A percentile compares a stretch with the other conserved stretches of the same genome.
Conservation (phyloP, 1,140 invertebrate species). For the Plodia interpunctella region DNA sequence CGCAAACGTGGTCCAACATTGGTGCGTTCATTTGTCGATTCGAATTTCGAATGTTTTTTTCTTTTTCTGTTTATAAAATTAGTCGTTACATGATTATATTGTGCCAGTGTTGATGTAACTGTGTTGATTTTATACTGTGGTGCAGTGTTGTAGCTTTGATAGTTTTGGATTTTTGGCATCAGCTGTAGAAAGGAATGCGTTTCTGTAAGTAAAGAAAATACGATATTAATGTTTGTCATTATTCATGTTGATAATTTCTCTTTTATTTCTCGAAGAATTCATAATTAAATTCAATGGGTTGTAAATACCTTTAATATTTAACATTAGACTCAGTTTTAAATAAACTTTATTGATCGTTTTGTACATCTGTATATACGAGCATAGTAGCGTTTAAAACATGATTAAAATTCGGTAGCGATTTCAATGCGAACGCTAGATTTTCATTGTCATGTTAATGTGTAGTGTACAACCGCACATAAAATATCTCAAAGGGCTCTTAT, state of each 20-base stretch:
- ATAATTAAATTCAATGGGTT: not conserved
- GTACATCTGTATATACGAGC: not conserved
- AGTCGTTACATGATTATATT: not conserved
- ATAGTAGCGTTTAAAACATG: not conserved
- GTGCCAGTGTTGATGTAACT: not conserved
- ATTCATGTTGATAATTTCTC: not conserved
- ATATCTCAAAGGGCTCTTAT: not conserved
- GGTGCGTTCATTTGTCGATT: not conserved
- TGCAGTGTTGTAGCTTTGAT: not conserved
- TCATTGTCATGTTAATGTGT: not conserved
- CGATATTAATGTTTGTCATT: not conserved
- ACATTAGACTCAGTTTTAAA: too few species aligned
- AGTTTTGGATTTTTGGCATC: not conserved
- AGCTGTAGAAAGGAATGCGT: not conserved
- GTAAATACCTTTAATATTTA: too few species aligned
- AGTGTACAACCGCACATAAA: not conserved
- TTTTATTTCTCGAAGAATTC: not conserved
- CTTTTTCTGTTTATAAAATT: not conserved
- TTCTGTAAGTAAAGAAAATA: constrained; percentile 4
- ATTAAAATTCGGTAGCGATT: not conserved
- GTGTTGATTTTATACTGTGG: not conserved
- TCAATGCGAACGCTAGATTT: not conserved
- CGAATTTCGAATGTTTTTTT: not conserved
- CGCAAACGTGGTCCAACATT: not conserved
- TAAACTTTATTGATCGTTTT: not conserved